phyloP scores from a whole-genome alignment of 2,113 vertebrate species.

The Sminthopsis crassicaudata region DNA sequence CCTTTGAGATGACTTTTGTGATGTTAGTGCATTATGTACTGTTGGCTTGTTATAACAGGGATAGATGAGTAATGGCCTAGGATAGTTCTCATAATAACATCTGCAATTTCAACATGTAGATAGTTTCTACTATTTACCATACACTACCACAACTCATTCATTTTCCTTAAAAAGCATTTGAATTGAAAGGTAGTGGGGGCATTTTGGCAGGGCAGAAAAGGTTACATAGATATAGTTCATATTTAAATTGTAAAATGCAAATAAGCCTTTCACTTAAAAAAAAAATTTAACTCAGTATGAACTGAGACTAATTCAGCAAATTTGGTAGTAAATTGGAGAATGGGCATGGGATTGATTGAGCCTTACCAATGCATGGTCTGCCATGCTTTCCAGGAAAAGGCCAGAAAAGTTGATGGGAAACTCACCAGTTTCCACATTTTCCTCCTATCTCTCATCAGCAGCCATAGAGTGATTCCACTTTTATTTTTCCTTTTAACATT shows the following conservation, averaged over 20 bases:
- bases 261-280: neutral
- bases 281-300: slow-evolving; percentile 19
- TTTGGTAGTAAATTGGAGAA: neutral
- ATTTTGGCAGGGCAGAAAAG: neutral
- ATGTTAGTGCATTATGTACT: neutral
- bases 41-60: neutral
- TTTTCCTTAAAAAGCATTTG: neutral
- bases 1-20: neutral
- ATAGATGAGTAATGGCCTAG: neutral
- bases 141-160: neutral
- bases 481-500: neutral
- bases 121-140: neutral
- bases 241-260: slow-evolving; percentile 52
- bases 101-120: neutral
- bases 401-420: neutral
- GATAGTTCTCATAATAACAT: neutral
- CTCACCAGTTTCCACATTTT: neutral
- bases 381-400: neutral
- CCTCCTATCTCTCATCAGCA: neutral
- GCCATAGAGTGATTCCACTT: neutral
- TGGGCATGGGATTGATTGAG: neutral
- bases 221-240: neutral
- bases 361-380: neutral
- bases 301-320: neutral
- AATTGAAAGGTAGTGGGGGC: slow-evolving; percentile 28